Conservation (phyloP, 1,140 invertebrate species). For the Aporrectodea caliginosa region DNA sequence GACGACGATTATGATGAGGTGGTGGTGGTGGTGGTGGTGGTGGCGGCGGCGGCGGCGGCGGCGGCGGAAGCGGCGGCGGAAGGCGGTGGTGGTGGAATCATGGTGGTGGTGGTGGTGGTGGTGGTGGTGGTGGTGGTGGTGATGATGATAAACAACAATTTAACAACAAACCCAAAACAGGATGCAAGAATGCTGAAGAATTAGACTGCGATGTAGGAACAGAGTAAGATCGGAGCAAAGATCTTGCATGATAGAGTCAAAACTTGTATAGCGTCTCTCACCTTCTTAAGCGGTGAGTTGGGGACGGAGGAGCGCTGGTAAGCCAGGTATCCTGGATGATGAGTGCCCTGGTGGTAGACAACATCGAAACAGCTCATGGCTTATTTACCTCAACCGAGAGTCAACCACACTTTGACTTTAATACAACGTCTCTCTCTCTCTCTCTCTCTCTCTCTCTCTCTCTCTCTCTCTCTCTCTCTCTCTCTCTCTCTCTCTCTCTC, state of each 20-base stretch:
- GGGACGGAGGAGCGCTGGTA: not conserved
- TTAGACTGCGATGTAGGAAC: not conserved
- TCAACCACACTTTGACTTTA: not conserved
- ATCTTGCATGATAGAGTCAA: no score
- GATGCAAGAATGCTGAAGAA: not conserved
- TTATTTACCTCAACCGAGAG: no score
- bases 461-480: slow-evolving; percentile 6
- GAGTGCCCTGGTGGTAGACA: not conserved
- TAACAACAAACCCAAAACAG: not conserved
- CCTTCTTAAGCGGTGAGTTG: not conserved
- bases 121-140: not conserved
- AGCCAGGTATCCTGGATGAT: not conserved
- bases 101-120: not conserved
- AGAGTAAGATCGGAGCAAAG: no score
- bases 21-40: no score
- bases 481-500: slow-evolving; percentile 2
- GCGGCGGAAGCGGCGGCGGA: not conserved
- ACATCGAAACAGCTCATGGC: not conserved
- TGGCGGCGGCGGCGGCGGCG: no score
- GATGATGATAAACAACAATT: not conserved
- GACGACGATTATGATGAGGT: no score
- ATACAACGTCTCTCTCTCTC: not conserved
- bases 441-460: slow-evolving; percentile 3
- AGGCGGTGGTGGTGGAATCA: not conserved
- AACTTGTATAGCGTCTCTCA: no score